phyloP scores from a whole-genome alignment of 2,888 invertebrate genomes.

The Metalampra italica region DNA sequence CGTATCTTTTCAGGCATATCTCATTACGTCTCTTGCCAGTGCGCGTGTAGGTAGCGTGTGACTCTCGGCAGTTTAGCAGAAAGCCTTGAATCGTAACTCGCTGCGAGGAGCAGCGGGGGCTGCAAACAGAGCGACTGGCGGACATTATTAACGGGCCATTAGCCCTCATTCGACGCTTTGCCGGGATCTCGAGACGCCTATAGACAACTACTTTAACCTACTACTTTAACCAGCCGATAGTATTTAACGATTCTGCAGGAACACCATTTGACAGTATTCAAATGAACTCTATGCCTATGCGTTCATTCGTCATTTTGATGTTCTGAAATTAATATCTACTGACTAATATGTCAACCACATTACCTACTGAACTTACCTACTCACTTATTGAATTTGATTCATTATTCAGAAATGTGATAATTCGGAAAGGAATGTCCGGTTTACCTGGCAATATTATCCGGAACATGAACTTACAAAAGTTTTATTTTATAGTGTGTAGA shows the following conservation, averaged over 20 bases:
- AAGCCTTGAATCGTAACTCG: conserved; percentile 59
- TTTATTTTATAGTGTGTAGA: too few relatives aligned
- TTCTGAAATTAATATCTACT: too few relatives aligned
- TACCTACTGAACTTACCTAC: too few relatives aligned
- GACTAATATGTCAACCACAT: too few relatives aligned
- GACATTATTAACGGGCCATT: conserved; percentile 70
- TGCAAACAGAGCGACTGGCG: conserved; percentile 41
- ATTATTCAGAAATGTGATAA: not conserved
- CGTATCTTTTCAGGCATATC: conserved; percentile 22
- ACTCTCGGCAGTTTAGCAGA: conserved; percentile 57
- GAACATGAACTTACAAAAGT: too few relatives aligned
- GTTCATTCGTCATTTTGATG: too few relatives aligned
- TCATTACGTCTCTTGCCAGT: conserved; percentile 40
- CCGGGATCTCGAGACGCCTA: conserved; percentile 11
- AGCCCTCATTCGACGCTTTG: conserved; percentile 56
- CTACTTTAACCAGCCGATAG: too few relatives aligned
- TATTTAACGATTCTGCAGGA: too few relatives aligned
- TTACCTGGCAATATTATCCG: too few relatives aligned
- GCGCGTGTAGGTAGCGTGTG: conserved; percentile 36
- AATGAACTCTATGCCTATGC: too few relatives aligned
- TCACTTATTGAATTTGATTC: too few relatives aligned
- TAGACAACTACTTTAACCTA: conserved; percentile 10
- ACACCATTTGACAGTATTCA: too few relatives aligned
- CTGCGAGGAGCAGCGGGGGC: conserved; percentile 39
- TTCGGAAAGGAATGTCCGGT: not conserved